Evolutionary conservation across 2,797 vertebrate genomes (phyloP), one percentile per base, ranked within the genome.

Genomic region (Hydrophis major): DNA sequence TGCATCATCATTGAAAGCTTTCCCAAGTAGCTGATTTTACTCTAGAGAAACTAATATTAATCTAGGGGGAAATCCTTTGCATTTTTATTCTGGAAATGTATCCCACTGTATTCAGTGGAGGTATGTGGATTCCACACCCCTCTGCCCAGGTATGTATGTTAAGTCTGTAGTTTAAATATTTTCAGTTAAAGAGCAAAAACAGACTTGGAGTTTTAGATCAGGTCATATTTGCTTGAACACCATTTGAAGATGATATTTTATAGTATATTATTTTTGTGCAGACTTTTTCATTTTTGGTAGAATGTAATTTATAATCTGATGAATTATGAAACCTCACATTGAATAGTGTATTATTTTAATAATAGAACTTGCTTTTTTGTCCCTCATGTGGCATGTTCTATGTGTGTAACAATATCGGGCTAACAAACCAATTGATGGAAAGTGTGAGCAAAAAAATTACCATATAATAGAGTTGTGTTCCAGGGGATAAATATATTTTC

Each of bases 1-100:
- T 92, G 50, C 22, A 88, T 93, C 90, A 59, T 94, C 93, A 86
- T 63, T 91, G 92, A 89, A 95, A 92, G 88, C 88, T 87, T 94
- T 95, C 63, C 94, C 27, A 7, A 55, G 18, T 32, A 93, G 56
- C 87, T 94, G 74, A 91, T 95, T 93, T 91, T 91, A 47, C 61
- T 78, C 42, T 60, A 74, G n/a, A 25, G 55, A 28, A 32, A 74
- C 47, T 69, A 74, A 57, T 28, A 63, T 53, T 90, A 86, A 88
- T 92, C 47, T 91, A 53, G 56, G 59, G 28, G 22, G 4, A 20
- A 14, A 59, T 88, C 89, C 42, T 90, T 4, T 78, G 63, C 55
- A 87, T 86, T 20, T 89, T 90, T 90, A 69, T 56, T 92, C 3
- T 37, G 61, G 53, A 69, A 92, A 56, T 69, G 8, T 27, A 27